phyloP scores from a whole-genome alignment of 2,113 vertebrate genomes.

The Calyptomena viridis region DNA sequence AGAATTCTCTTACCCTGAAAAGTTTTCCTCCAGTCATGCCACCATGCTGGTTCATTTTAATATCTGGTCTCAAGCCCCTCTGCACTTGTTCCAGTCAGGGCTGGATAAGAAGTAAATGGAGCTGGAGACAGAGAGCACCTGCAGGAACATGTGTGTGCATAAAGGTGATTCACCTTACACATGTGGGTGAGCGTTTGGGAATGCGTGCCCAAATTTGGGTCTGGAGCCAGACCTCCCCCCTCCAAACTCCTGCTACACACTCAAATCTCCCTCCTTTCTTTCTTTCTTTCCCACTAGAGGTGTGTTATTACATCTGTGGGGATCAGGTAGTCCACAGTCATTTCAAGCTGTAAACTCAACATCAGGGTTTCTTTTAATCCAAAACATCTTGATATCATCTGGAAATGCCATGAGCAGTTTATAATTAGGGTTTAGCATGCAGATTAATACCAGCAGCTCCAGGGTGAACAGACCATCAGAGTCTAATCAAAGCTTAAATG shows the following conservation, averaged over 20 bases:
- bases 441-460: conserved; percentile 64
- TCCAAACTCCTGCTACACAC: background rate
- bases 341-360: conserved; percentile 59
- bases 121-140: background rate
- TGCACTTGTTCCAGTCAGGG: background rate
- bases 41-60: background rate
- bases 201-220: background rate
- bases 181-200: background rate
- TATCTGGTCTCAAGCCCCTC: background rate
- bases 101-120: background rate
- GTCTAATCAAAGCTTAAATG: conserved; percentile 62
- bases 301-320: background rate
- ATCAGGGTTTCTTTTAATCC: conserved; percentile 72
- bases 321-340: conserved; percentile 36
- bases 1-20: background rate
- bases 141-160: background rate
- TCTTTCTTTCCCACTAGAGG: background rate
- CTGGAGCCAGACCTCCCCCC: background rate
- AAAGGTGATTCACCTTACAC: background rate
- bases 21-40: background rate
- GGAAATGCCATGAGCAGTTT: conserved; percentile 68
- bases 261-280: background rate
- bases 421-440: conserved; percentile 66
- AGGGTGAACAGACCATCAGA: conserved; percentile 62
- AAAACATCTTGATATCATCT: conserved; percentile 77